Conservation (phyloP, 2,888 invertebrate genomes). For the Antitype chi region DNA sequence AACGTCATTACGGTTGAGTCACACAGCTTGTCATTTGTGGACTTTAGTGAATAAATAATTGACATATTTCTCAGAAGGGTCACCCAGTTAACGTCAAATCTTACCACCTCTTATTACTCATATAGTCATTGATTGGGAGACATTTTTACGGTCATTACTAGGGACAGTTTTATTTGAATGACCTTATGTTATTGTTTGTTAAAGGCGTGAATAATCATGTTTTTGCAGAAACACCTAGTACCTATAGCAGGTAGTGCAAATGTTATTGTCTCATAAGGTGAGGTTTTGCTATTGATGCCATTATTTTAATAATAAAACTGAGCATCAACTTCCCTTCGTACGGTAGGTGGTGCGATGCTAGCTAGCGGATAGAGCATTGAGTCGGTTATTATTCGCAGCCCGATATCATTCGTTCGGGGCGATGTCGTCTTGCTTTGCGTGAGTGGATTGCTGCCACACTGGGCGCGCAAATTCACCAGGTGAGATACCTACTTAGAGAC, state of each 20-base stretch:
- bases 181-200: slow-evolving; percentile 38
- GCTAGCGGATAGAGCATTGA: background rate
- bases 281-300: background rate
- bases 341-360: background rate
- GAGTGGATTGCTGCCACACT: background rate
- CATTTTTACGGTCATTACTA: slow-evolving; percentile 20
- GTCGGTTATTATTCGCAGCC: background rate
- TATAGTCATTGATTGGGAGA: slow-evolving; percentile 30
- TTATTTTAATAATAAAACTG: background rate
- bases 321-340: background rate
- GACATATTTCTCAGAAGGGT: slow-evolving; percentile 81
- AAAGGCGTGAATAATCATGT: slow-evolving; percentile 22
- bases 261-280: background rate
- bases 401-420: slow-evolving; percentile 2
- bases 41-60: slow-evolving; percentile 76
- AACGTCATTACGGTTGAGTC: slow-evolving; percentile 84
- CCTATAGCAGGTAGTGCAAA: background rate
- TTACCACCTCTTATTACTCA: slow-evolving; percentile 47
- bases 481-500: background rate
- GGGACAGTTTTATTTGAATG: slow-evolving; percentile 22
- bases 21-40: slow-evolving; percentile 79
- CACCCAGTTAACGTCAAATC: slow-evolving; percentile 74
- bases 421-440: background rate
- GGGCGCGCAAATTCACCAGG: background rate
- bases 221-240: slow-evolving; percentile 32